A percentile compares a stretch with the other conserved stretches of the same genome.
phyloP scores from a whole-genome alignment of 2,113 vertebrate species.

The Athene noctua region DNA sequence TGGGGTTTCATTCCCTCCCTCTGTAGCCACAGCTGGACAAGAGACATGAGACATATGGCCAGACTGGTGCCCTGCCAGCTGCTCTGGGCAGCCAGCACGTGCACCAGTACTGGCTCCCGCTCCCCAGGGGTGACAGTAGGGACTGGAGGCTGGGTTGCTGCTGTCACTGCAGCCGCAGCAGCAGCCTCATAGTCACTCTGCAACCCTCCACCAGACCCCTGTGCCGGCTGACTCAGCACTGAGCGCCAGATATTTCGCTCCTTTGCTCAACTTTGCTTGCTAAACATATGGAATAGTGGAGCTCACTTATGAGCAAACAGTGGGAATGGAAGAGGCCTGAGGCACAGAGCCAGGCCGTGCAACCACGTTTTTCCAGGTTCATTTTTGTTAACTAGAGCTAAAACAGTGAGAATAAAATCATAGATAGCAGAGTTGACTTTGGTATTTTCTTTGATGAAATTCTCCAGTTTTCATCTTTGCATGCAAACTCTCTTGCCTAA shows the following conservation, averaged over 20 bases:
- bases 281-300: background rate
- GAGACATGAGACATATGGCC: background rate
- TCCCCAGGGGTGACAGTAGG: background rate
- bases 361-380: background rate
- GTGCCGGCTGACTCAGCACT: rapidly evolving
- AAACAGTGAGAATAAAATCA: background rate
- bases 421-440: background rate
- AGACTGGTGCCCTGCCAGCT: background rate
- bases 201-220: background rate
- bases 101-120: background rate
- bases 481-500: background rate
- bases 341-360: background rate
- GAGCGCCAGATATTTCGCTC: background rate
- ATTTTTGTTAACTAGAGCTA: background rate
- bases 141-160: background rate
- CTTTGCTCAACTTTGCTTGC: background rate
- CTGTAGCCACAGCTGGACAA: background rate
- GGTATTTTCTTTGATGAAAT: background rate
- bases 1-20: background rate
- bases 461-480: background rate
- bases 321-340: background rate
- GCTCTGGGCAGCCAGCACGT: rapidly evolving
- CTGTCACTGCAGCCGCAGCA: background rate
- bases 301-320: background rate
- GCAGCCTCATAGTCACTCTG: background rate